Evolutionary conservation across 2,888 invertebrate species (phyloP).

Genomic region (Caenorhabditis wallacei): DNA sequence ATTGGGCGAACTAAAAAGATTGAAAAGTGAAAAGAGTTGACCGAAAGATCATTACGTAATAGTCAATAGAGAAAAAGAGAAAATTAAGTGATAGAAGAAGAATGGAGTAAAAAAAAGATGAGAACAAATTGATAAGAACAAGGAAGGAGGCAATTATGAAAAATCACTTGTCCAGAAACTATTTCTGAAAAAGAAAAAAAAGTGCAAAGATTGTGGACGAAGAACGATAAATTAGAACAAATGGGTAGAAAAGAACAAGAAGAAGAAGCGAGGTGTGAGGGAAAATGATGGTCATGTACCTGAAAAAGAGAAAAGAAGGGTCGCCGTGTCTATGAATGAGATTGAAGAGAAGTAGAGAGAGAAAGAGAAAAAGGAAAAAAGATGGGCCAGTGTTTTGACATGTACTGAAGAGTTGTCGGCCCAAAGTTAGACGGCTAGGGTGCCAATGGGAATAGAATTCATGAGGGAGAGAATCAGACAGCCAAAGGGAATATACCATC

Average conservation of each 20-base stretch:
- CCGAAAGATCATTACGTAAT: constrained; percentile 47
- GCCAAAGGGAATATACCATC: constrained; percentile 44
- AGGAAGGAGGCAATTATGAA: constrained; percentile 19
- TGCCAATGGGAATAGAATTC: constrained; percentile 29
- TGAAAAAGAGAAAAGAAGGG: constrained; percentile 31
- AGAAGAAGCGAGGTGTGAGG: constrained; percentile 19
- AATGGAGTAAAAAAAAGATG: constrained; percentile 12
- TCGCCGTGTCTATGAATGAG: constrained; percentile 41
- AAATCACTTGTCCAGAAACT: constrained; percentile 10
- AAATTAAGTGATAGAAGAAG: constrained; percentile 22
- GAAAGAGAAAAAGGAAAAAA: constrained; percentile 17
- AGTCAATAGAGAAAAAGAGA: constrained; percentile 41
- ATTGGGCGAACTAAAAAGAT: constrained; percentile 22
- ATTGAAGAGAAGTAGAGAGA: constrained; percentile 34
- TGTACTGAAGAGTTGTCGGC: constrained; percentile 41
- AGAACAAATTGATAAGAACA: constrained; percentile 15
- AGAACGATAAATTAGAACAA: constrained; percentile 26
- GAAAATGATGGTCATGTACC: constrained; percentile 56
- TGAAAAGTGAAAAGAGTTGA: constrained; percentile 36
- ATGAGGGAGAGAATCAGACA: constrained; percentile 33
- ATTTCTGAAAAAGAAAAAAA: background rate
- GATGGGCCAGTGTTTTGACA: constrained; percentile 51
- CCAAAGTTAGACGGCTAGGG: constrained; percentile 41
- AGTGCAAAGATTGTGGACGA: constrained; percentile 32
- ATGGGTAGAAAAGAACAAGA: background rate